Base-by-base conservation (phyloP, 2,888 invertebrate species). In the Torymus auratus region DNA sequence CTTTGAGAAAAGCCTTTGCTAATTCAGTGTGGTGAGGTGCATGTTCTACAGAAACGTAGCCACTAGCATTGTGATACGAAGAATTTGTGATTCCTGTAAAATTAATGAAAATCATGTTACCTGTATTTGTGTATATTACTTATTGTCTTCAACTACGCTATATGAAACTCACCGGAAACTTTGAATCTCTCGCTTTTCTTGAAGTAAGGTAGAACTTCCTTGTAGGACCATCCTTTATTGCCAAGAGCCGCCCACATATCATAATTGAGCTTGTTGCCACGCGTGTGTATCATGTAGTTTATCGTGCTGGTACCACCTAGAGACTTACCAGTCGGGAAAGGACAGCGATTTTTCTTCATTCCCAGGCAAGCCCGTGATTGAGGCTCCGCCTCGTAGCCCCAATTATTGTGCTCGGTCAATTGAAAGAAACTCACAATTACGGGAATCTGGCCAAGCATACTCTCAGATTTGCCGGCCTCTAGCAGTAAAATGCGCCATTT, bases 381-480 rank as follows among this genome's bases (percentile, higher is more conserved):
- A 0, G 93, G 93, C 84, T 94, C 94, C 82, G 94, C 94, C 64
- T 92, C 92, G 89, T 94, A 96, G 65, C 93, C 93, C 95, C 95
- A 96, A 83, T 95, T 94, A 85, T 94, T 23, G 15, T 64, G 94
- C 65, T 93, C 92, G 0, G 94, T 93, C 41, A 93, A 88, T 83
- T 93, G 93, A 56, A 94, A 91, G 83, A 92, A 92, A 11, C 92
- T 92, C 0, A 92, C 91, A 14, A 94, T 83, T 0, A 93, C 91
- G 0, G 94, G 94, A 2, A 94, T 91, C 82, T 94, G 94, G 5
- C 93, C 92, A 2, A 93, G 86, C 1, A 93, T 86, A 14, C 91
- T 91, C 78, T 93, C 92, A 15, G 91, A 90, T 53, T 89, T 0
- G 94, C 94, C 28, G 7, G 28, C 28, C 28, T 28, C 28, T 28